Percentiles rank a stretch among this genome's conserved stretches.
These are phyloP conservation scores for Pachycephus smyrnensis DNA, from an alignment of 2,888 invertebrate species.

Conservation along the genomic window DNA sequence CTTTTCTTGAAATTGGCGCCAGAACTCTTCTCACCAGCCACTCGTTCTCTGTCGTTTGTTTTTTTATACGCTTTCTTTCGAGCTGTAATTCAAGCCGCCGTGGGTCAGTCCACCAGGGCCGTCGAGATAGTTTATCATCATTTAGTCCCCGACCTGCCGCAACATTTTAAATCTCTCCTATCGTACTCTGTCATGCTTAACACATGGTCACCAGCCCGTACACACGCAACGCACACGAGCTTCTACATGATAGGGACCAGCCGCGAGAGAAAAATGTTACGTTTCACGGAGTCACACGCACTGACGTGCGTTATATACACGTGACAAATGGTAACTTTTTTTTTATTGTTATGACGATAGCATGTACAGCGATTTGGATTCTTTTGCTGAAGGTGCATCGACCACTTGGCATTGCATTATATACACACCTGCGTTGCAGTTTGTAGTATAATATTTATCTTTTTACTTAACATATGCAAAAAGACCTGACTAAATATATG, in stretches of 20 bases:
- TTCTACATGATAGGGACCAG: conserved; percentile 18
- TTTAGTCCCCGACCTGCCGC: conserved; percentile 64
- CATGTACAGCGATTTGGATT: background rate
- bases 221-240: conserved; percentile 18
- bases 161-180: conserved; percentile 65
- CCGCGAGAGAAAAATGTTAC: conserved; percentile 10
- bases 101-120: conserved; percentile 59
- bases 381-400: background rate
- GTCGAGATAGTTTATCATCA: conserved; percentile 65
- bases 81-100: conserved; percentile 56
- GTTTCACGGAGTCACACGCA: conserved; percentile 11
- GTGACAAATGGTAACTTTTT: background rate
- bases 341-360: background rate
- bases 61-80: conserved; percentile 32
- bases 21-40: conserved; percentile 3
- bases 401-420: background rate
- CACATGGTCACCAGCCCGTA: conserved; percentile 28
- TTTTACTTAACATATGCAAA: background rate
- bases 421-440: background rate
- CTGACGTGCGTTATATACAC: background rate
- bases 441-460: background rate
- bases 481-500: background rate
- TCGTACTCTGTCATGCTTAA: conserved; percentile 41
- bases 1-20: background rate
- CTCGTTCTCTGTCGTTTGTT: conserved; percentile 19